Conservation (phyloP, 2,797 vertebrate genomes). For the Varecia variegata region DNA sequence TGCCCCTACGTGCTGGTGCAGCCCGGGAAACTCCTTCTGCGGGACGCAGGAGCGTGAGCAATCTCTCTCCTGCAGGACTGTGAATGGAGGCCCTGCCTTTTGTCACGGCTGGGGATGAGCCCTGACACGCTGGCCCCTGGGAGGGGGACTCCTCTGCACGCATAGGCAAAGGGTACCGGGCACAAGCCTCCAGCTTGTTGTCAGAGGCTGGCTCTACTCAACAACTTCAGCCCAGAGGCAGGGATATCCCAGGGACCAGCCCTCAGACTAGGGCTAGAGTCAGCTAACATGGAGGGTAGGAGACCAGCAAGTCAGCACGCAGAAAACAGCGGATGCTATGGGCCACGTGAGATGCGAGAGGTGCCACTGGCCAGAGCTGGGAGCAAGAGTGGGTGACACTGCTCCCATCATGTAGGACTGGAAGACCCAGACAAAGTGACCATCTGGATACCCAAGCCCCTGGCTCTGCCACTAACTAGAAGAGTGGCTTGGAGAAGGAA, state of each 20-base stretch:
- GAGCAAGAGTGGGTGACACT: background rate
- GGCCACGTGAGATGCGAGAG: background rate
- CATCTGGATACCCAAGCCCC: background rate
- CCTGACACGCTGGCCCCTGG: background rate
- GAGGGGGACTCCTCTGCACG: background rate
- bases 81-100: slow-evolving; percentile 8
- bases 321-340: background rate
- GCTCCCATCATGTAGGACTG: background rate
- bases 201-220: background rate
- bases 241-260: background rate
- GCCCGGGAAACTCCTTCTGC: background rate
- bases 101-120: background rate
- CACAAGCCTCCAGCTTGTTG: background rate
- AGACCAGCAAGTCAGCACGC: background rate
- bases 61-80: background rate
- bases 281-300: background rate
- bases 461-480: background rate
- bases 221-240: background rate
- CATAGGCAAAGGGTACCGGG: background rate
- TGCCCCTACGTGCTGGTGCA: background rate
- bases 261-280: background rate
- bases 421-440: background rate
- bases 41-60: background rate
- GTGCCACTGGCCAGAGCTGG: background rate
- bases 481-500: background rate